phyloP scores from a whole-genome alignment of 2,888 invertebrate genomes.

The Protonemura montana region DNA sequence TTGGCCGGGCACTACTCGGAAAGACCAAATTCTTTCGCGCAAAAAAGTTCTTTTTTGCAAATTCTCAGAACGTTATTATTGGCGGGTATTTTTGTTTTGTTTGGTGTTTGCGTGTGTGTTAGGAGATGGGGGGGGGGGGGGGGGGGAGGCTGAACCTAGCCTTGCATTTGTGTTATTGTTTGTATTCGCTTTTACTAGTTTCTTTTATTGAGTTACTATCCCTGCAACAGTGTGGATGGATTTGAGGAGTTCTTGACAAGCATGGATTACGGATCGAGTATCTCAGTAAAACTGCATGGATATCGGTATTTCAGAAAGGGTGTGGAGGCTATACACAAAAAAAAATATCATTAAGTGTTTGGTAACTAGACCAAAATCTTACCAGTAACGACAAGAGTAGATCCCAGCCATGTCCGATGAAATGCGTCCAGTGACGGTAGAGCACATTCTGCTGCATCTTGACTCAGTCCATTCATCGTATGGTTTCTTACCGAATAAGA shows the following conservation, averaged over 20 bases:
- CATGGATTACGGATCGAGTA: too few species aligned
- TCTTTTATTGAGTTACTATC: too few species aligned
- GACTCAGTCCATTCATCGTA: neutral
- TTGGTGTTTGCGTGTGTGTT: neutral
- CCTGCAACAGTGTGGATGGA: too few species aligned
- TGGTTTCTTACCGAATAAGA: constrained; percentile 8
- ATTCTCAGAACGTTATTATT: neutral
- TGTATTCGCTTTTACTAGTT: too few species aligned
- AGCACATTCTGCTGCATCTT: constrained; percentile 10
- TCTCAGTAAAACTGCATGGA: too few species aligned
- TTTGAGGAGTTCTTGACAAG: too few species aligned
- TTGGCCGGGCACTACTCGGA: neutral
- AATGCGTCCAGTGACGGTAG: neutral
- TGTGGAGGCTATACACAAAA: too few species aligned
- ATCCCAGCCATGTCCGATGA: constrained; percentile 42
- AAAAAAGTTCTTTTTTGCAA: neutral
- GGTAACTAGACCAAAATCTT: neutral
- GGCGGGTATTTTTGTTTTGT: too few species aligned
- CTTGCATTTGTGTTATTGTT: too few species aligned
- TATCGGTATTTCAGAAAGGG: too few species aligned
- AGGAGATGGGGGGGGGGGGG: neutral
- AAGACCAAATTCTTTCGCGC: neutral
- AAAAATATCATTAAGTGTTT: too few species aligned
- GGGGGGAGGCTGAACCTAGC: too few species aligned
- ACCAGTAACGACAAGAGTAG: constrained; percentile 39